phyloP scores from a whole-genome alignment of 2,888 invertebrate species.

The Lithodes maja region DNA sequence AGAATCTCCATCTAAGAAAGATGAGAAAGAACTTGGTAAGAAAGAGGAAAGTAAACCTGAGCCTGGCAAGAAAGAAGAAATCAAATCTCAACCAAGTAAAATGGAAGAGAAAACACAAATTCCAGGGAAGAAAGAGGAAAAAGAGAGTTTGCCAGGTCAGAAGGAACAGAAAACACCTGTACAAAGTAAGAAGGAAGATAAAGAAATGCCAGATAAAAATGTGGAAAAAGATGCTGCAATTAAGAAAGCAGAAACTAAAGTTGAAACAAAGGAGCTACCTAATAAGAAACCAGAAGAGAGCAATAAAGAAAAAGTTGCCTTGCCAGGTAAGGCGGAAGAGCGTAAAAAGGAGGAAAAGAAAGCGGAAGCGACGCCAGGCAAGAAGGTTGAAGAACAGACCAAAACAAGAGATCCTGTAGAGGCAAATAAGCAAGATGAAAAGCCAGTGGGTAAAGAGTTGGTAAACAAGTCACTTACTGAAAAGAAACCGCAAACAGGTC shows the following conservation, averaged over 20 bases:
- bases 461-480: no score
- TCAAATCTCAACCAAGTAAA: neutral
- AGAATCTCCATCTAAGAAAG: neutral
- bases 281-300: neutral
- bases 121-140: slow-evolving; percentile 3
- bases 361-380: neutral
- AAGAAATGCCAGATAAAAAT: neutral
- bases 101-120: neutral
- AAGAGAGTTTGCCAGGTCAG: neutral
- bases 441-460: no score
- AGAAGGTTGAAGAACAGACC: neutral
- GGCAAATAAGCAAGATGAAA: neutral
- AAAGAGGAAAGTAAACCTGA: neutral
- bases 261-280: no score
- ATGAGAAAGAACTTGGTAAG: neutral
- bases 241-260: neutral
- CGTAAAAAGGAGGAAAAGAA: neutral
- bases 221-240: neutral
- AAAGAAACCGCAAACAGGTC: no score
- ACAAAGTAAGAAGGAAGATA: neutral
- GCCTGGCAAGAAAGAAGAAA: slow-evolving; percentile 6
- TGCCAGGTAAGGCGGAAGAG: neutral
- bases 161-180: slow-evolving; percentile 1
- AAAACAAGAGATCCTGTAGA: neutral
- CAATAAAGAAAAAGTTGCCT: neutral